phyloP scores from a whole-genome alignment of 2,888 invertebrate species.

The Drosophila fulvimacula region DNA sequence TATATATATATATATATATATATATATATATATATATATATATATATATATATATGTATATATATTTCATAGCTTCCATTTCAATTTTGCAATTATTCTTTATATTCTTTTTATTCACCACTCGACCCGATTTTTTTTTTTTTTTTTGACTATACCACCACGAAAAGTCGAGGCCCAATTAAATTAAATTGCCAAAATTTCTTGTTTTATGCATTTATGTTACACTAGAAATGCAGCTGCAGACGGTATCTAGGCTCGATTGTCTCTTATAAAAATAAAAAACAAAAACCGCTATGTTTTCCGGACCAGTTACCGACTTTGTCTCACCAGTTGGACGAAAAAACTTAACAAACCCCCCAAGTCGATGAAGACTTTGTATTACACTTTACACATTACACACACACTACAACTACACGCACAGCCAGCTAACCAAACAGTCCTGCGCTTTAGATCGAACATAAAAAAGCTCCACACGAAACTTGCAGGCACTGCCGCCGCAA shows the following conservation, averaged over 20 bases:
- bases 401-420: constrained; percentile 64
- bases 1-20: background rate
- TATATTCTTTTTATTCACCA: constrained; percentile 71
- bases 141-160: constrained; percentile 42
- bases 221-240: constrained; percentile 8
- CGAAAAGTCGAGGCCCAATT: constrained; percentile 52
- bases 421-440: constrained; percentile 52
- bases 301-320: constrained; percentile 81
- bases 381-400: constrained; percentile 65
- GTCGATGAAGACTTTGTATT: constrained; percentile 74
- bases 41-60: background rate
- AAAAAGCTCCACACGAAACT: constrained; percentile 49
- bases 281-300: constrained; percentile 72
- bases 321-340: constrained; percentile 84
- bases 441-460: constrained; percentile 55
- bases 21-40: background rate
- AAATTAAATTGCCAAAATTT: constrained; percentile 19
- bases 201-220: constrained; percentile 14
- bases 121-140: constrained; percentile 69
- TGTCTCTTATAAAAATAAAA: constrained; percentile 37
- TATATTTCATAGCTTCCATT: constrained; percentile 19
- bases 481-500: constrained; percentile 33
- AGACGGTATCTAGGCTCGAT: constrained; percentile 25
- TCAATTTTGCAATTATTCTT: constrained; percentile 53
- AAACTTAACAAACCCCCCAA: constrained; percentile 84